Conservation (phyloP, 2,797 vertebrate genomes). For the Choloepus didactylus region DNA sequence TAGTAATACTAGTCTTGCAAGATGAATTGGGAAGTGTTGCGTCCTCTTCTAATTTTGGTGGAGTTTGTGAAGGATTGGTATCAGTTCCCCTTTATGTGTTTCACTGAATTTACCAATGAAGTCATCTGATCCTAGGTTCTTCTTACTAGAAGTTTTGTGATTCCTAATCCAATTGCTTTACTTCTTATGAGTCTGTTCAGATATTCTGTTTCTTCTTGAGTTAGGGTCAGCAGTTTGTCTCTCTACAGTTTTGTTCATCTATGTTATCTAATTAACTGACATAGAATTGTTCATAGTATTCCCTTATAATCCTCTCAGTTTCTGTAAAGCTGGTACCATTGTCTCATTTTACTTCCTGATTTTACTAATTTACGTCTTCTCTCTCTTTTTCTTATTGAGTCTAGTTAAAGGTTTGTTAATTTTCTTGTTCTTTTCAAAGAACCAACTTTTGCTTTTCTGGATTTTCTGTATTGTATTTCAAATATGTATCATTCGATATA, state of each 20-base stretch:
- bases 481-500: too few species aligned
- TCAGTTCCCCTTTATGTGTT: background rate
- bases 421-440: background rate
- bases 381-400: background rate
- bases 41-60: too few species aligned
- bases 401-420: background rate
- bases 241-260: too few species aligned
- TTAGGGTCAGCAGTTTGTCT: too few species aligned
- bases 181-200: background rate
- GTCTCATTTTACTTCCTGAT: background rate
- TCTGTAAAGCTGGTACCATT: too few species aligned
- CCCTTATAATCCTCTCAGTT: too few species aligned
- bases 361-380: background rate
- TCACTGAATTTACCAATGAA: slow-evolving; percentile 28
- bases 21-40: too few species aligned
- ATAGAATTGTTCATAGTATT: too few species aligned
- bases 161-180: background rate
- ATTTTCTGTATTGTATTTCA: background rate
- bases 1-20: too few species aligned
- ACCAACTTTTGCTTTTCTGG: background rate
- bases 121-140: background rate
- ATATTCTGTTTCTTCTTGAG: too few species aligned
- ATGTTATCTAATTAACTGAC: too few species aligned
- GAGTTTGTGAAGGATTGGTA: background rate
- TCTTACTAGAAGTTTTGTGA: background rate